Evolutionary conservation across 2,888 invertebrate genomes (phyloP).

Genomic region (Serripes groenlandicus): DNA sequence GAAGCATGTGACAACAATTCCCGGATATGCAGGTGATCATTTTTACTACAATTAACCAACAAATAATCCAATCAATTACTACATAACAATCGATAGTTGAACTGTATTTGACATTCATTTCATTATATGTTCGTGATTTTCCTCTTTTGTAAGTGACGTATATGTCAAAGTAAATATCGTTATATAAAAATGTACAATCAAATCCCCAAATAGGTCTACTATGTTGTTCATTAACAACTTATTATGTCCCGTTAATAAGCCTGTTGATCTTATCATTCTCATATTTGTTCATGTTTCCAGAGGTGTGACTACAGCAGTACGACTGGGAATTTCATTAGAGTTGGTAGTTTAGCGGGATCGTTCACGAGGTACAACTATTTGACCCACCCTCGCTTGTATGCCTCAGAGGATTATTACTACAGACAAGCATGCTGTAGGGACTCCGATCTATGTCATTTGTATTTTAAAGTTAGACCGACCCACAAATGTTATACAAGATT

Average conservation of each 20-base stretch:
- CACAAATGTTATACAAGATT: not conserved
- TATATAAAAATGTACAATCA: too few relatives aligned
- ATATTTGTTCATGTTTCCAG: too few relatives aligned
- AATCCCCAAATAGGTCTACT: not conserved
- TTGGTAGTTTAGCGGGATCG: not conserved
- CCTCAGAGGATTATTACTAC: not conserved
- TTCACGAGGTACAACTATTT: not conserved
- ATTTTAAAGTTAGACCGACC: constrained; percentile 2
- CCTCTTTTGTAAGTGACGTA: too few relatives aligned
- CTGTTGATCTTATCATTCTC: not conserved
- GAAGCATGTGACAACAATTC: too few relatives aligned
- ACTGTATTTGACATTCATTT: too few relatives aligned
- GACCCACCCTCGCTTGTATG: not conserved
- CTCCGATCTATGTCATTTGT: constrained; percentile 5
- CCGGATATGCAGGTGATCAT: too few relatives aligned
- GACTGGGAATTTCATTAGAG: not conserved
- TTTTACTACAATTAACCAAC: too few relatives aligned
- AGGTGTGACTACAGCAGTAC: not conserved
- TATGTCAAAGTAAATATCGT: too few relatives aligned
- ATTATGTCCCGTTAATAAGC: not conserved
- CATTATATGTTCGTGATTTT: too few relatives aligned
- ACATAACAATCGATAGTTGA: too few relatives aligned
- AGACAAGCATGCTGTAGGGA: not conserved
- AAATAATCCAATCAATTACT: too few relatives aligned
- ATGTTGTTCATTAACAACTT: not conserved